A percentile compares a stretch with the other conserved stretches of the same genome.
Evolutionary conservation across 2,113 vertebrate genomes (phyloP).

Genomic region (Corvus cornix): DNA sequence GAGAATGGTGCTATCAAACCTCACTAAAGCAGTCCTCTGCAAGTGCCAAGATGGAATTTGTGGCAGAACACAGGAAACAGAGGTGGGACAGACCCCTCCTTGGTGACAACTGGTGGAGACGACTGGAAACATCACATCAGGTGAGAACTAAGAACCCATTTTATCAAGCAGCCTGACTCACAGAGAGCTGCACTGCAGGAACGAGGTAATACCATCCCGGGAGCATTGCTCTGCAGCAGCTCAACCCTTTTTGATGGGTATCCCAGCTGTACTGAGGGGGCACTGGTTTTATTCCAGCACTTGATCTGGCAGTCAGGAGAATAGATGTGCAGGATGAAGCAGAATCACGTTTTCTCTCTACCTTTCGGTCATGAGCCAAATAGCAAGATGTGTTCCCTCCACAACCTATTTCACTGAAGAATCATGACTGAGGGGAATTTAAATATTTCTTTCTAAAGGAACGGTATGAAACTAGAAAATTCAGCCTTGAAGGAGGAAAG

Average conservation of each 20-base stretch:
- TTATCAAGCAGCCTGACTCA: not conserved
- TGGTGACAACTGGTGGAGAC: not conserved
- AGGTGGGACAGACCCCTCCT: not conserved
- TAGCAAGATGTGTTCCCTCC: not conserved
- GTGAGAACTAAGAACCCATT: not conserved
- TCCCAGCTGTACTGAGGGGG: not conserved
- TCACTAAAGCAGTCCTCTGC: not conserved
- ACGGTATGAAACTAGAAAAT: not conserved
- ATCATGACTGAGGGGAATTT: not conserved
- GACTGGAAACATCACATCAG: rapidly evolving
- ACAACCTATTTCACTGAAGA: not conserved
- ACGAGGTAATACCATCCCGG: not conserved
- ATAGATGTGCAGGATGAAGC: not conserved
- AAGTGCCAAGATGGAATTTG: not conserved
- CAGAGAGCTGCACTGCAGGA: not conserved
- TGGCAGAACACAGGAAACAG: not conserved
- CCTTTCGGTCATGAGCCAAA: not conserved
- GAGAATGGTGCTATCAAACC: not conserved
- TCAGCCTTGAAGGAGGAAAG: not conserved
- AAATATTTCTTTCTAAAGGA: no score
- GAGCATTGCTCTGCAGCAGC: not conserved
- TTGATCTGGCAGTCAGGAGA: not conserved
- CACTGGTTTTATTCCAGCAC: not conserved
- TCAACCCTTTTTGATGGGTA: not conserved
- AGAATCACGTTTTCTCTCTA: not conserved